A percentile compares a stretch with the other conserved stretches of the same genome.
These are phyloP conservation scores for Craterocephalus amniculus DNA, from an alignment of 2,797 vertebrate genomes.

Conservation along the genomic window DNA sequence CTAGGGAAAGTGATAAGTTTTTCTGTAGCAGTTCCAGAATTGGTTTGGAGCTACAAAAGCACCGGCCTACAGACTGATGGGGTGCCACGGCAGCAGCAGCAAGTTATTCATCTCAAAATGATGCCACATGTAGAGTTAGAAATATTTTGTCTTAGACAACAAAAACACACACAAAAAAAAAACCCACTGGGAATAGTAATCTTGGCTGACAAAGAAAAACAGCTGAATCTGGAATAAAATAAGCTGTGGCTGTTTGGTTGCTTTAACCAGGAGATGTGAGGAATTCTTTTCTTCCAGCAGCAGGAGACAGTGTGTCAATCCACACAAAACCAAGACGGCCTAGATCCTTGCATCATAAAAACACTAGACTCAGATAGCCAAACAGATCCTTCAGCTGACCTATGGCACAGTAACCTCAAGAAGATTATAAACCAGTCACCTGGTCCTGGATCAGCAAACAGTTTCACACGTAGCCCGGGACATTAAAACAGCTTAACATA, in stretches of 20 bases:
- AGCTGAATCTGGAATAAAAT: constrained; percentile 34
- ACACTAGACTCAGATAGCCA: constrained; percentile 61
- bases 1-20: background rate
- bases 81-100: no score
- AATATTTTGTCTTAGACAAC: no score
- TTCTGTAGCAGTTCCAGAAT: background rate
- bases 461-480: background rate
- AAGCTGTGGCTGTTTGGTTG: constrained; percentile 54
- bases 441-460: constrained; percentile 4
- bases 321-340: constrained; percentile 48
- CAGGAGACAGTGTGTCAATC: constrained; percentile 41
- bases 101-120: no score
- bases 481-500: background rate
- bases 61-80: no score
- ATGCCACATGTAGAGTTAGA: no score
- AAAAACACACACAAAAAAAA: no score
- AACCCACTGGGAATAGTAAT: constrained; percentile 49
- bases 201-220: constrained; percentile 53
- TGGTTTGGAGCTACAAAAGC: no score
- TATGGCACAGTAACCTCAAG: constrained; percentile 42
- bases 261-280: constrained; percentile 64
- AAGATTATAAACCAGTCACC: constrained; percentile 32
- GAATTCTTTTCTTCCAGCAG: constrained; percentile 48
- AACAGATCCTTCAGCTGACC: constrained; percentile 17
- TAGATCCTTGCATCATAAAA: constrained; percentile 30